phyloP scores from a whole-genome alignment of 2,113 vertebrate species.

The Neofelis nebulosa region DNA sequence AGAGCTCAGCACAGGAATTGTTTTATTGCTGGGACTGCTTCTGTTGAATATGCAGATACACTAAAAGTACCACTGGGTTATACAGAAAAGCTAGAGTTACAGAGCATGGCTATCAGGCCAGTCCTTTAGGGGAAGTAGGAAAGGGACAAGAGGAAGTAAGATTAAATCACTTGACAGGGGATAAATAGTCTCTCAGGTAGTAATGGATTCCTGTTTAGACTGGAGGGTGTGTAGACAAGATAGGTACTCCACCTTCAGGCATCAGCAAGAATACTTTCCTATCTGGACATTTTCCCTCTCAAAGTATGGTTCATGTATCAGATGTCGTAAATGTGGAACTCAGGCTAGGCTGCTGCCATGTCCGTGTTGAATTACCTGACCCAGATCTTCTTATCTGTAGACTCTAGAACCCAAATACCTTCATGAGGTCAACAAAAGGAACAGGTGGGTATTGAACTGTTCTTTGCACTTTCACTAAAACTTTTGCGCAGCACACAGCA shows the following conservation, averaged over 20 bases:
- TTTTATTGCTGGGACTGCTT: not conserved
- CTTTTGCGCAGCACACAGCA: not conserved
- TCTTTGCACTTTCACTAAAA: conserved; percentile 21
- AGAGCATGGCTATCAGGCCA: not conserved
- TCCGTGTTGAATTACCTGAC: not conserved
- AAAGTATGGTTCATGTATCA: not conserved
- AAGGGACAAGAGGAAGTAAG: not conserved
- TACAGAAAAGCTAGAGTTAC: not conserved
- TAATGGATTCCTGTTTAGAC: not conserved
- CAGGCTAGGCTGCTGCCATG: not conserved
- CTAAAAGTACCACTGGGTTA: not conserved
- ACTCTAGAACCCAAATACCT: not conserved
- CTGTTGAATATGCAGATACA: not conserved
- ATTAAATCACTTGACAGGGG: not conserved
- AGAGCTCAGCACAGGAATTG: not conserved
- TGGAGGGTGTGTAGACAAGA: not conserved
- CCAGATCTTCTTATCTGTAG: not conserved
- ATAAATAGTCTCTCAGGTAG: not conserved
- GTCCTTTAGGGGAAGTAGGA: not conserved
- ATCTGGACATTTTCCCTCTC: not conserved
- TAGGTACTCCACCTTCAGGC: not conserved
- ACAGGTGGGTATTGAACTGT: not conserved
- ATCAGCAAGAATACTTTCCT: not conserved
- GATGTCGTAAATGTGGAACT: not conserved
- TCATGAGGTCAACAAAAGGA: not conserved